Percentiles rank a stretch among this genome's conserved stretches.
Conservation (phyloP, 2,888 invertebrate genomes). For the Perizoma flavofasciatum region DNA sequence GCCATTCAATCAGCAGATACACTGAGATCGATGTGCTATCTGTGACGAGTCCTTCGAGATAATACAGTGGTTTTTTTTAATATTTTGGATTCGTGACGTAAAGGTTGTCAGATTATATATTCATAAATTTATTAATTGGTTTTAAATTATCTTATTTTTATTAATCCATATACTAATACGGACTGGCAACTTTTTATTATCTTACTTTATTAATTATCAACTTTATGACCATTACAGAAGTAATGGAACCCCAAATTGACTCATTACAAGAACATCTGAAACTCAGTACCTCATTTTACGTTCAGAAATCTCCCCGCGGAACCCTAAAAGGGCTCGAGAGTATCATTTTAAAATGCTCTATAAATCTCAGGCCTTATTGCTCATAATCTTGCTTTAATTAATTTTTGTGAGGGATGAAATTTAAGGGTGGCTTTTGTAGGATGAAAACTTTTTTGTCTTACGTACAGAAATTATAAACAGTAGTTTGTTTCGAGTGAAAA, state of each 20-base stretch:
- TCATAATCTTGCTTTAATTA: conserved; percentile 61
- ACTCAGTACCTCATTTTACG: conserved; percentile 16
- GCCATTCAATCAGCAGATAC: too few relatives aligned
- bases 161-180: too few relatives aligned
- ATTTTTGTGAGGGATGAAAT: conserved; percentile 52
- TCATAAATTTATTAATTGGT: too few relatives aligned
- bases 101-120: too few relatives aligned
- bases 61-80: too few relatives aligned
- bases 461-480: not conserved
- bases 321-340: conserved; percentile 46
- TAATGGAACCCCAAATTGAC: conserved; percentile 6
- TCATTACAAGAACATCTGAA: conserved; percentile 3
- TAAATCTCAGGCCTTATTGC: conserved; percentile 59
- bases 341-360: conserved; percentile 48
- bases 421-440: conserved; percentile 39
- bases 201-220: too few relatives aligned
- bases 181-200: too few relatives aligned
- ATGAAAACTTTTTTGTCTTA: conserved; percentile 26
- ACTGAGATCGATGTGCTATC: too few relatives aligned
- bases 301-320: conserved; percentile 18
- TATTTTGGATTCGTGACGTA: too few relatives aligned
- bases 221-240: not conserved
- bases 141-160: too few relatives aligned
- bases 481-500: not conserved
- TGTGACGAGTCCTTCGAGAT: too few relatives aligned